phyloP scores from a whole-genome alignment of 2,113 vertebrate genomes.

The Cynocephalus volans region DNA sequence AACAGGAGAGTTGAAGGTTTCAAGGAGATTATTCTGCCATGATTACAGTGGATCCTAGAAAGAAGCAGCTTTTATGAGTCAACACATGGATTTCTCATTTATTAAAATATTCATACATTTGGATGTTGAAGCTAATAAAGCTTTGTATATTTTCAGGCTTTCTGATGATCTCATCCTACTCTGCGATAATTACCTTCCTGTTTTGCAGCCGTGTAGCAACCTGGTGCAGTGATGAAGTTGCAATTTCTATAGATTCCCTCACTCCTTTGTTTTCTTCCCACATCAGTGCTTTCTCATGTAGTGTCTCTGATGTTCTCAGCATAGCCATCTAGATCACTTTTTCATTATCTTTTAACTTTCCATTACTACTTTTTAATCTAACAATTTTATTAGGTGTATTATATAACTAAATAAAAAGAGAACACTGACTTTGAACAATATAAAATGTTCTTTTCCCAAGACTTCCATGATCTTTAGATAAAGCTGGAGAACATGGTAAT shows the following conservation, averaged over 20 bases:
- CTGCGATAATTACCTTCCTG: neutral
- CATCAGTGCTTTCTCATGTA: neutral
- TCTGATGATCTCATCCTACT: neutral
- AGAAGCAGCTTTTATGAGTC: neutral
- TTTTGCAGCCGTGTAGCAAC: neutral
- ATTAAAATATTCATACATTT: neutral
- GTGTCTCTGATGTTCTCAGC: neutral
- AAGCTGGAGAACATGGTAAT: neutral
- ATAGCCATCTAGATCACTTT: neutral
- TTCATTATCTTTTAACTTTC: neutral
- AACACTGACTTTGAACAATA: neutral
- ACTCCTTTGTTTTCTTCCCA: neutral
- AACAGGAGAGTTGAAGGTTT: neutral
- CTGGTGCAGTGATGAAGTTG: neutral
- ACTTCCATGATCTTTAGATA: neutral
- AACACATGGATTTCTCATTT: neutral
- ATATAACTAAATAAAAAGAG: neutral
- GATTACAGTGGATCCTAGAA: accelerated
- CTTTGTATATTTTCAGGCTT: neutral
- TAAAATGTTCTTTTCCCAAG: neutral
- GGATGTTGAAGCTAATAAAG: neutral
- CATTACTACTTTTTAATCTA: neutral
- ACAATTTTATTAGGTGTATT: neutral
- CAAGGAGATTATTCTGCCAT: neutral
- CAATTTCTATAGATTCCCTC: neutral